Conservation (phyloP, 2,888 invertebrate genomes). For the Metopia argyrocephala region DNA sequence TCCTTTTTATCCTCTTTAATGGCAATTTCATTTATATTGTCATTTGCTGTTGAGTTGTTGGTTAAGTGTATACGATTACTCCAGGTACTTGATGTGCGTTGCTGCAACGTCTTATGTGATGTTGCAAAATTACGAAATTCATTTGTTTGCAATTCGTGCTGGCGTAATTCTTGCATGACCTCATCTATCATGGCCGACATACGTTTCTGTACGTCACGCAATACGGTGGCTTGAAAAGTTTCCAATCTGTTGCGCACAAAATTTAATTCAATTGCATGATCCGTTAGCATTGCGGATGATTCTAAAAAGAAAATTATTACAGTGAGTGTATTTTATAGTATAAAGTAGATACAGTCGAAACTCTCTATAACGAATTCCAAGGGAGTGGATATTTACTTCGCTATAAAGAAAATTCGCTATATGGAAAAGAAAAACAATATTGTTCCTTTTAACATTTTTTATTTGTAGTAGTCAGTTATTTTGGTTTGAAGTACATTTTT, state of each 20-base stretch:
- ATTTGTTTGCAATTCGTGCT: constrained; percentile 72
- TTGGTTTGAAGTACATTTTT: no score
- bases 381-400: no score
- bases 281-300: constrained; percentile 42
- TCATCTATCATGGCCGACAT: constrained; percentile 74
- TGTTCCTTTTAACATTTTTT: no score
- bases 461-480: no score
- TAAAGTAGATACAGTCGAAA: no score
- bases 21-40: not conserved
- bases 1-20: not conserved
- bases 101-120: constrained; percentile 21
- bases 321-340: no score
- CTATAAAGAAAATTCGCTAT: no score
- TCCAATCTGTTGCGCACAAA: constrained; percentile 70
- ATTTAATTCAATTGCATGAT: constrained; percentile 63
- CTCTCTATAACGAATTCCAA: no score
- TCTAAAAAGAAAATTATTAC: constrained; percentile 13
- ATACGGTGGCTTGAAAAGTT: constrained; percentile 70
- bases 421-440: no score
- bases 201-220: constrained; percentile 74
- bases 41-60: not conserved
- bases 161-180: constrained; percentile 74
- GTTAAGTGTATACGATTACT: constrained; percentile 66
- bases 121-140: constrained; percentile 74
- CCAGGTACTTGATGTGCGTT: constrained; percentile 64